A percentile compares a stretch with the other conserved stretches of the same genome.
phyloP scores from a whole-genome alignment of 2,113 vertebrate genomes.

The Pantherophis guttatus region DNA sequence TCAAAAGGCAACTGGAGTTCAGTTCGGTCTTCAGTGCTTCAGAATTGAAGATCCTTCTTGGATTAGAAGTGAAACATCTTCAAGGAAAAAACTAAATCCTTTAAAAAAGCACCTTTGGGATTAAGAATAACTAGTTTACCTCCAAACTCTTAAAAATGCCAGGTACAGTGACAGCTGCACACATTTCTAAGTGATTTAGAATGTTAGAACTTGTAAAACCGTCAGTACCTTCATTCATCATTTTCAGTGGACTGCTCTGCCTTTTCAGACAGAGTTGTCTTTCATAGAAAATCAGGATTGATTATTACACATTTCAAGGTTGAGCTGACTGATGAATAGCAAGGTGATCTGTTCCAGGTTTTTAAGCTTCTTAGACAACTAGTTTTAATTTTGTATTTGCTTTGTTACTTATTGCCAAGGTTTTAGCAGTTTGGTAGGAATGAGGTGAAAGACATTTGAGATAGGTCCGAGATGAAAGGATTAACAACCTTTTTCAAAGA shows the following conservation, averaged over 20 bases:
- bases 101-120: not conserved
- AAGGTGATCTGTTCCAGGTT: not conserved
- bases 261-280: not conserved
- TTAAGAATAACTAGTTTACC: slow-evolving; percentile 5
- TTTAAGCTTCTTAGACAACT: not conserved
- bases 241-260: not conserved
- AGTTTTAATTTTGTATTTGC: not conserved
- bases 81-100: not conserved
- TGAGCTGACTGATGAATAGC: not conserved
- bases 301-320: not conserved
- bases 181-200: not conserved
- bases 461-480: not conserved
- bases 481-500: not conserved
- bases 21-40: not conserved
- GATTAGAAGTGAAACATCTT: not conserved
- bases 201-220: not conserved
- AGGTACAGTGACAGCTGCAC: not conserved
- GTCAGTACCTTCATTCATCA: not conserved
- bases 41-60: not conserved
- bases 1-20: not conserved
- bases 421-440: not conserved
- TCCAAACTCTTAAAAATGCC: slow-evolving; percentile 12
- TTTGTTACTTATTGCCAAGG: not conserved
- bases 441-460: not conserved
- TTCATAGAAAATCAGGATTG: not conserved